Percentiles rank a stretch among this genome's conserved stretches.
phyloP scores from a whole-genome alignment of 2,888 invertebrate genomes.

The Anoncus sp. region DNA sequence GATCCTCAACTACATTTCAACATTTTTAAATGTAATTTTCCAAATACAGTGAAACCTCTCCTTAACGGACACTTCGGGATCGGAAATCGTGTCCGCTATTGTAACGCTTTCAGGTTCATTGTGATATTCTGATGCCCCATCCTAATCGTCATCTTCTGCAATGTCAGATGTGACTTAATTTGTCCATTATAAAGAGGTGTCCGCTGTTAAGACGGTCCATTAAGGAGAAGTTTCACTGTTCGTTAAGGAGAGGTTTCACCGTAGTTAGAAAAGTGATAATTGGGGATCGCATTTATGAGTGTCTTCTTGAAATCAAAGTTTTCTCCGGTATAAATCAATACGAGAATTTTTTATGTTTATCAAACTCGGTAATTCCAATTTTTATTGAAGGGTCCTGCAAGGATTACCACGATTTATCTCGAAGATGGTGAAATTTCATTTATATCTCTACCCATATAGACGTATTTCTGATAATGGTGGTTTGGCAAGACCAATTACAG shows the following conservation, averaged over 20 bases:
- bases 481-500: conserved; percentile 79
- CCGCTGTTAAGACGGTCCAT: no score
- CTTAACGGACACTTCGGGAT: no score
- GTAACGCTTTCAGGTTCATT: conserved; percentile 38
- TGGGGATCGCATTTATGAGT: not conserved
- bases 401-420: not conserved
- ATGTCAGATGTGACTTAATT: no score
- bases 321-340: not conserved
- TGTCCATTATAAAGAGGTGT: no score
- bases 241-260: no score
- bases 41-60: no score
- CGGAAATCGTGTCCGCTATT: no score
- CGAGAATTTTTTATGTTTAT: not conserved
- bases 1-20: conserved; percentile 65
- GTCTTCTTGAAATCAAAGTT: not conserved
- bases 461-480: conserved; percentile 41
- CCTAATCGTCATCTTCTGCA: no score
- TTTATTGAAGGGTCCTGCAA: not conserved
- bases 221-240: no score
- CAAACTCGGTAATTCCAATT: not conserved
- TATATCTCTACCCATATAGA: not conserved
- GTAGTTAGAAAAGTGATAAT: not conserved
- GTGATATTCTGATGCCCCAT: no score
- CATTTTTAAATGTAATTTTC: no score
- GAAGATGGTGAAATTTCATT: conserved; percentile 36